These are phyloP conservation scores for Orthosia incerta DNA, from an alignment of 2,888 invertebrate species.

Conservation along the genomic window DNA sequence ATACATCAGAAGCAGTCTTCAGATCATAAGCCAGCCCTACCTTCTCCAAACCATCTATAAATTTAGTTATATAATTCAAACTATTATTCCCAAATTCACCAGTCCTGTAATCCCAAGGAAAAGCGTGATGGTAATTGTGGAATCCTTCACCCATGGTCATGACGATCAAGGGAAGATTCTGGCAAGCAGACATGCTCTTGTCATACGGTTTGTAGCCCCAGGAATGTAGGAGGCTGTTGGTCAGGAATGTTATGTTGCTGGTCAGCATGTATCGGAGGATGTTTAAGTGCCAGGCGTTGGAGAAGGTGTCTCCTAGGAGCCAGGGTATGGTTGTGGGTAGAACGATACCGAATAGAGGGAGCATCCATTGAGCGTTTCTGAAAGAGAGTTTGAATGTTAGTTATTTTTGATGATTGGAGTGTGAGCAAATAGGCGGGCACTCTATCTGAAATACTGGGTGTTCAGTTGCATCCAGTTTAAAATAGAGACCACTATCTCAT, in stretches of 20 bases:
- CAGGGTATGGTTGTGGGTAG: slow-evolving; percentile 52
- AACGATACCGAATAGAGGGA: slow-evolving; percentile 30
- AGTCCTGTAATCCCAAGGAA: slow-evolving; percentile 74
- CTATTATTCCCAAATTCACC: slow-evolving; percentile 69
- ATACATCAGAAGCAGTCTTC: slow-evolving; percentile 44
- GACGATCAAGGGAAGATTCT: slow-evolving; percentile 65
- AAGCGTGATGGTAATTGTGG: slow-evolving; percentile 77
- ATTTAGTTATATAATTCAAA: slow-evolving; percentile 60
- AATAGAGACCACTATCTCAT: too few species aligned
- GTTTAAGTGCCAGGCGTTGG: slow-evolving; percentile 52
- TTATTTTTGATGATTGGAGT: too few species aligned
- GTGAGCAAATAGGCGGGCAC: too few species aligned
- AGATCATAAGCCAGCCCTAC: slow-evolving; percentile 69
- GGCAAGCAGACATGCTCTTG: slow-evolving; percentile 68
- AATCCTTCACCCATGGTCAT: slow-evolving; percentile 73
- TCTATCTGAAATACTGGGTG: too few species aligned
- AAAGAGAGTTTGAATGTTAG: slow-evolving; percentile 14
- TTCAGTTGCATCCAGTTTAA: too few species aligned
- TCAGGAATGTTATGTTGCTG: slow-evolving; percentile 83
- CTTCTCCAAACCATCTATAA: slow-evolving; percentile 67
- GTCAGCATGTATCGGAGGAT: slow-evolving; percentile 41
- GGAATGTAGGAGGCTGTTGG: slow-evolving; percentile 92
- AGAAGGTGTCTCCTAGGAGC: slow-evolving; percentile 47
- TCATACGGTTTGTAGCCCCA: slow-evolving; percentile 87
- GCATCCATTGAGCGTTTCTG: slow-evolving; percentile 52